A percentile compares a stretch with the other conserved stretches of the same genome.
phyloP scores from a whole-genome alignment of 2,888 invertebrate species.

The Opisthograptis luteolata region DNA sequence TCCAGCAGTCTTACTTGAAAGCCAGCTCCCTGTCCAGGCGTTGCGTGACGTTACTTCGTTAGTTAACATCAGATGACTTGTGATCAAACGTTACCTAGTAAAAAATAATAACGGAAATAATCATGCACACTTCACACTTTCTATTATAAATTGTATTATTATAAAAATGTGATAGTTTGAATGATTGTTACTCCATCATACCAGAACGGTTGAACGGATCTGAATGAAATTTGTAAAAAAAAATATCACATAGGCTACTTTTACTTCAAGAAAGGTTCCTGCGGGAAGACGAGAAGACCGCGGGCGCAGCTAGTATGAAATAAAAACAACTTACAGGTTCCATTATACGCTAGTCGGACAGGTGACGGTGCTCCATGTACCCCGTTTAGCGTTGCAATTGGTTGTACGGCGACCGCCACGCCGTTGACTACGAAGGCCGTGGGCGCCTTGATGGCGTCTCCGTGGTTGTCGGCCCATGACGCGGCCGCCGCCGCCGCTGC shows the following conservation, averaged over 20 bases:
- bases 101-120: too few species aligned
- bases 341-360: slow-evolving; percentile 47
- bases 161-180: neutral
- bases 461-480: slow-evolving; percentile 63
- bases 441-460: slow-evolving; percentile 54
- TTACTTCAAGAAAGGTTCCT: too few species aligned
- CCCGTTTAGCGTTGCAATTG: slow-evolving; percentile 40
- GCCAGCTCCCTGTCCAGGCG: too few species aligned
- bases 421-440: slow-evolving; percentile 52
- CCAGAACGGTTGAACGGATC: neutral
- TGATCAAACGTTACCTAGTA: too few species aligned
- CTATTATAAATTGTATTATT: neutral
- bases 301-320: too few species aligned
- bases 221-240: neutral
- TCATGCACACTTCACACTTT: neutral
- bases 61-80: too few species aligned
- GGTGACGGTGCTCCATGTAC: slow-evolving; percentile 23
- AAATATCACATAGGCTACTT: too few species aligned
- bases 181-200: neutral
- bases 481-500: slow-evolving; percentile 77
- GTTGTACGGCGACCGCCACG: slow-evolving; percentile 35
- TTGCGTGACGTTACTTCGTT: too few species aligned
- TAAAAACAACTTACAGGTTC: slow-evolving; percentile 59
- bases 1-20: too few species aligned
- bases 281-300: too few species aligned